These are phyloP conservation scores for Phataginus tricuspis DNA, from an alignment of 2,797 vertebrate genomes.

Conservation along the genomic window DNA sequence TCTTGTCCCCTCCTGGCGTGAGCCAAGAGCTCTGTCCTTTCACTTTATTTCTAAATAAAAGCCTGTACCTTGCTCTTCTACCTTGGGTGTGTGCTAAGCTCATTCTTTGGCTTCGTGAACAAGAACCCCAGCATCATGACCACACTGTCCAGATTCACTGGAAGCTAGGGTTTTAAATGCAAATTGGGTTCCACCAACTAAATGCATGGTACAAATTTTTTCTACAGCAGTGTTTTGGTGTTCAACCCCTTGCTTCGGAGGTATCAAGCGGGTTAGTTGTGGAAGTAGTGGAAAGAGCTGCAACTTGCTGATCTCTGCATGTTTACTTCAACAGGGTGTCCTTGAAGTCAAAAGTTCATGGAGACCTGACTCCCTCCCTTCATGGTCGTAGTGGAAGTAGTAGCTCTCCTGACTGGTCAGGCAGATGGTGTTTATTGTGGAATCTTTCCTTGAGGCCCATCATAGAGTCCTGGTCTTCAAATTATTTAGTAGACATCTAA, in stretches of 20 bases:
- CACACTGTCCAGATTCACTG: neutral
- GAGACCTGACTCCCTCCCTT: neutral
- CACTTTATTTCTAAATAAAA: too few species aligned
- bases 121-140: too few species aligned
- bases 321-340: neutral
- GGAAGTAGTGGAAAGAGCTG: neutral
- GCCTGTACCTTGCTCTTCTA: too few species aligned
- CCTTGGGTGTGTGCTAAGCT: too few species aligned
- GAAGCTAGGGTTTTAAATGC: neutral
- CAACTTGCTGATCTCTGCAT: neutral
- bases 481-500: neutral
- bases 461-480: neutral
- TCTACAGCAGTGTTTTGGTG: neutral
- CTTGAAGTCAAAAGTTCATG: neutral
- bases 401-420: neutral
- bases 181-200: neutral
- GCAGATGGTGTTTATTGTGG: neutral
- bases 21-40: too few species aligned
- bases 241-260: neutral
- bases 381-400: neutral
- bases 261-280: neutral
- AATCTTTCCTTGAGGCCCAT: neutral
- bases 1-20: too few species aligned
- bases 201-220: neutral
- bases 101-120: too few species aligned